Conservation (phyloP, 2,888 invertebrate species). For the Magallana nippona region DNA sequence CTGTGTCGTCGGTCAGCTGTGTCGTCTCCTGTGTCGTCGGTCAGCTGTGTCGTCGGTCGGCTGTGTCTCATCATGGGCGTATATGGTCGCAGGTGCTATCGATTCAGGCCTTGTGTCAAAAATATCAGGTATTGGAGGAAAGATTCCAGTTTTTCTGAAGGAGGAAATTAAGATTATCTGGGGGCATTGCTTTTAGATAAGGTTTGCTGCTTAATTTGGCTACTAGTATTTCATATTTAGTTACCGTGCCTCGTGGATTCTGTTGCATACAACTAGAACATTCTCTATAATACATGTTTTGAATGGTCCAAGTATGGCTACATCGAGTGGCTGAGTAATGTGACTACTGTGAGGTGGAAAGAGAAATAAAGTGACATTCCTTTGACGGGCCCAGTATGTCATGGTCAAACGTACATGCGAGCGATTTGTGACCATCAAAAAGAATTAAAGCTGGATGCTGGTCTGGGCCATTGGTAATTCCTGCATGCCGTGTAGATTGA, state of each 20-base stretch:
- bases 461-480: slow-evolving; percentile 24
- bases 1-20: no score
- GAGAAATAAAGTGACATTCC: slow-evolving; percentile 55
- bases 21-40: no score
- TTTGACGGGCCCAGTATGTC: slow-evolving; percentile 50
- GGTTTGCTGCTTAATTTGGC: slow-evolving; percentile 47
- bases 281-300: slow-evolving; percentile 50
- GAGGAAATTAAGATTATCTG: slow-evolving; percentile 49
- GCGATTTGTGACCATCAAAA: slow-evolving; percentile 55
- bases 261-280: slow-evolving; percentile 47
- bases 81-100: no score
- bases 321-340: slow-evolving; percentile 52
- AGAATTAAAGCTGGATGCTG: slow-evolving; percentile 37
- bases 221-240: slow-evolving; percentile 51
- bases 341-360: slow-evolving; percentile 54
- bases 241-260: slow-evolving; percentile 48
- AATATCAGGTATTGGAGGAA: slow-evolving; percentile 17
- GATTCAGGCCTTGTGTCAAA: neutral
- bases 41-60: no score
- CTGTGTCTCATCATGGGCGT: no score
- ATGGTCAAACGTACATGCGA: slow-evolving; percentile 48
- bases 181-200: slow-evolving; percentile 46
- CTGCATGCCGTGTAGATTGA: slow-evolving; percentile 12
- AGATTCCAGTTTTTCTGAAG: slow-evolving; percentile 52
- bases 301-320: slow-evolving; percentile 52